Conservation (phyloP, 2,888 invertebrate species). For the Chymomyza procnemis region DNA sequence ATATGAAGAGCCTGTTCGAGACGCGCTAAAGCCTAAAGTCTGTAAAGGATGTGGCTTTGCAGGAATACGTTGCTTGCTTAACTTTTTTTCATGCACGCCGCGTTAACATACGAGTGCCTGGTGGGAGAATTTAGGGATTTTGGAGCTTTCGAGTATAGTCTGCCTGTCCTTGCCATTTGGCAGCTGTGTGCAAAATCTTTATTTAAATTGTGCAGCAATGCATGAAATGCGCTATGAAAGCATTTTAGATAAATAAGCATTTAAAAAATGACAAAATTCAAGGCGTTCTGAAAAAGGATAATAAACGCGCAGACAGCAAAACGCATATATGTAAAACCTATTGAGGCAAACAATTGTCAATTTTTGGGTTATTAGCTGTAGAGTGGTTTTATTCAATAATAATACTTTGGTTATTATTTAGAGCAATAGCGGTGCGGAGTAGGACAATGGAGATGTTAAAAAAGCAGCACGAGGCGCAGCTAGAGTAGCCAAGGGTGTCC, state of each 20-base stretch:
- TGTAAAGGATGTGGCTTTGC: background rate
- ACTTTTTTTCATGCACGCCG: background rate
- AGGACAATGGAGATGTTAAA: slow-evolving; percentile 34
- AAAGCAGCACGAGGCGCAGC: too few relatives aligned
- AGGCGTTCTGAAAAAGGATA: background rate
- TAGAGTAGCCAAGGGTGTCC: slow-evolving; percentile 43
- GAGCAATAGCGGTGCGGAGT: slow-evolving; percentile 6
- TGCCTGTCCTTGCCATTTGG: slow-evolving; percentile 11
- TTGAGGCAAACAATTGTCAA: slow-evolving; percentile 7
- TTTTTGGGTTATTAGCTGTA: slow-evolving; percentile 31
- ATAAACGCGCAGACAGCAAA: background rate
- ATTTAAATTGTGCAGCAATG: slow-evolving; percentile 65
- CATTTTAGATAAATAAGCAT: slow-evolving; percentile 53
- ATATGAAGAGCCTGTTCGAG: background rate
- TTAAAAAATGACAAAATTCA: background rate
- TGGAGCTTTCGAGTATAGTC: slow-evolving; percentile 9
- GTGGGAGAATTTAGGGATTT: slow-evolving; percentile 20
- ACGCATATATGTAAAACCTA: background rate
- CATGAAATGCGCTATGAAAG: slow-evolving; percentile 64
- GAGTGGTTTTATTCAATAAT: slow-evolving; percentile 30
- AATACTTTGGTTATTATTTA: background rate
- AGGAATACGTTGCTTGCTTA: background rate
- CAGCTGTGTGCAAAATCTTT: slow-evolving; percentile 40
- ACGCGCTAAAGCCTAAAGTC: slow-evolving; percentile 6
- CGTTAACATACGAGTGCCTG: slow-evolving; percentile 42